Base-by-base conservation (phyloP, 2,888 invertebrate genomes). In the Idaea straminata region DNA sequence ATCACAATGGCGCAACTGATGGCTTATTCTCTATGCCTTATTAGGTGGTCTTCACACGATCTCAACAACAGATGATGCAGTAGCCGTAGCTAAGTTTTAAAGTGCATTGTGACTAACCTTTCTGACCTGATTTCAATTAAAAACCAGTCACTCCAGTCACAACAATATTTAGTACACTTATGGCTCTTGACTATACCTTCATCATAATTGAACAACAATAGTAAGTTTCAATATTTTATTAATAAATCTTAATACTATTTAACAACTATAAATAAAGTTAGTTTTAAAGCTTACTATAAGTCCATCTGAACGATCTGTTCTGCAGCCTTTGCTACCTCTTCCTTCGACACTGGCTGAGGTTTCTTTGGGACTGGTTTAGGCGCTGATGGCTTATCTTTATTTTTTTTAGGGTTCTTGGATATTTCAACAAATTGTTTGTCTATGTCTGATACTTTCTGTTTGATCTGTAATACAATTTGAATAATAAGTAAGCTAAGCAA, bases 341-440 rank as follows among this genome's bases (percentile, higher is more conserved):
- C 91, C 66, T 87, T 86, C 0, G 89, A 78, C 0, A 88, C 79
- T 47, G 84, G 84, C 36, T 83, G 81, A 10, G 75, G 72, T 5
- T 67, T 34, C 66, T 83, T 86, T 66, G 86, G 86, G 2, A 74
- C 70, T 69, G 65, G 34, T 64, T 71, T 72, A 15, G 62, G 15
- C 5, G 62, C 35, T 7, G 67, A 59, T 10, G 61, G 57, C 58
- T 70, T 71, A 0, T 75, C 66, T 64, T 74, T 69, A 16, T 63
- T 80, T 0, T 79, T 62, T 70, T 83, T 85, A 0, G 83, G 81
- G 15, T 76, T 84, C 64, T 87, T 90, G 62, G 76, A 88, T 4
- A 89, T 84, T 75, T 89, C 88, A 58, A 89, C 70, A 69, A 91
- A 88, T 68, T 91, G 84, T 64, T 90, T 89, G 69, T 92, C 91